Evolutionary conservation across 2,797 vertebrate genomes (phyloP).

Genomic region (Bryconaethiops microstoma): DNA sequence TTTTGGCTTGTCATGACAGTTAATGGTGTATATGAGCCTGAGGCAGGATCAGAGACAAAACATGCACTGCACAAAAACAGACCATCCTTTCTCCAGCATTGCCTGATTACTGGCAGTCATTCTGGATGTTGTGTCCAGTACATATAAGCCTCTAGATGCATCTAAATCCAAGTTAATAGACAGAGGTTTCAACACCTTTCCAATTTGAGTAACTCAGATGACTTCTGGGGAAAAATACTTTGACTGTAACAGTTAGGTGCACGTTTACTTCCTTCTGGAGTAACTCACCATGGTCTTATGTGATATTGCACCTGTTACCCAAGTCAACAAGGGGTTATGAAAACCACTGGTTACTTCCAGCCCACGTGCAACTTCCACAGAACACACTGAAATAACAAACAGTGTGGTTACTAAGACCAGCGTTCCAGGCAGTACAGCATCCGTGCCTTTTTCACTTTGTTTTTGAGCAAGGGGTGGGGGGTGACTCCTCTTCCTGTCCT

Average conservation of each 20-base stretch:
- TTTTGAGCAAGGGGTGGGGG: conserved; percentile 27
- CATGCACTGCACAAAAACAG: neutral
- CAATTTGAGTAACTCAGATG: neutral
- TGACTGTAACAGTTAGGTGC: neutral
- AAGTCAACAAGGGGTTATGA: neutral
- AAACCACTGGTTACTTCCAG: neutral
- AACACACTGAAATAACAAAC: conserved; percentile 33
- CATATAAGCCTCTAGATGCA: neutral
- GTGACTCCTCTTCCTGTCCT: conserved; percentile 46
- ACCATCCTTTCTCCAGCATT: neutral
- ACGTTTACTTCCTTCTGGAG: neutral
- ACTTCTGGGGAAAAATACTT: neutral
- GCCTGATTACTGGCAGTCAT: neutral
- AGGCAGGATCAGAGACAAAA: neutral
- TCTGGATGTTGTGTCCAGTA: neutral
- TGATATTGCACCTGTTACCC: conserved; percentile 25
- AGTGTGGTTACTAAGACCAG: conserved; percentile 28
- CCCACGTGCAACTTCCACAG: neutral
- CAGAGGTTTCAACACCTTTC: neutral
- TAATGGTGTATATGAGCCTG: neutral
- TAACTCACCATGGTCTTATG: neutral
- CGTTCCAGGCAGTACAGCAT: conserved; percentile 21
- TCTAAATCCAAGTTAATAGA: neutral
- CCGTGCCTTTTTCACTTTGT: conserved; percentile 24
- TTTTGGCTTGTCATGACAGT: neutral